These are phyloP conservation scores for Gallirallus australis DNA, from an alignment of 2,797 vertebrate genomes.

Conservation along the genomic window DNA sequence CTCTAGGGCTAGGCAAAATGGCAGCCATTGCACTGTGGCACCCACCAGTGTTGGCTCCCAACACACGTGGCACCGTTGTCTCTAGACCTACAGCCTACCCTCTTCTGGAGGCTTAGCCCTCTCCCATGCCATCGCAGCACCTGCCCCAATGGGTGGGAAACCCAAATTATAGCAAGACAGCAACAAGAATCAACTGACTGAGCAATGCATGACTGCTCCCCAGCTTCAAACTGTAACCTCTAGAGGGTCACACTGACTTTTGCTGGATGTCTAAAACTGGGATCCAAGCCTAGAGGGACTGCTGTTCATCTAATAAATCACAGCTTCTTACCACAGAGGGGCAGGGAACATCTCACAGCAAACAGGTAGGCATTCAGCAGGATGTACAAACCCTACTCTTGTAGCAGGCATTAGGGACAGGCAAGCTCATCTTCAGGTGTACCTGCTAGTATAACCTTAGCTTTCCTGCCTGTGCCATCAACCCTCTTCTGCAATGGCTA, in stretches of 20 bases:
- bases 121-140: not conserved
- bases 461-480: not conserved
- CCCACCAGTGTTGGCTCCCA: not conserved
- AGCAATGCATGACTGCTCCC: not conserved
- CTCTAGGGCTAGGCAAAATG: not conserved
- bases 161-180: not conserved
- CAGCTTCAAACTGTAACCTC: not conserved
- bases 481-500: not conserved
- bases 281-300: not conserved
- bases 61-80: not conserved
- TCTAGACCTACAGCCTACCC: not conserved
- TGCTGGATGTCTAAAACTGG: not conserved
- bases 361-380: not conserved
- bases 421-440: not conserved
- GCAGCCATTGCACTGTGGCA: not conserved
- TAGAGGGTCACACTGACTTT: not conserved
- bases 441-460: not conserved
- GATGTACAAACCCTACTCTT: not conserved
- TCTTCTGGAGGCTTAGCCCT: not conserved
- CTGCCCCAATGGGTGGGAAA: not conserved
- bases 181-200: not conserved
- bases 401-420: not conserved
- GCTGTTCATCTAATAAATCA: not conserved
- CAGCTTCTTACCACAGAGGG: not conserved
- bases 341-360: not conserved